Evolutionary conservation across 92 coral and sea anemone species (phyloP).

Genomic region (Epizoanthus rinbou): DNA sequence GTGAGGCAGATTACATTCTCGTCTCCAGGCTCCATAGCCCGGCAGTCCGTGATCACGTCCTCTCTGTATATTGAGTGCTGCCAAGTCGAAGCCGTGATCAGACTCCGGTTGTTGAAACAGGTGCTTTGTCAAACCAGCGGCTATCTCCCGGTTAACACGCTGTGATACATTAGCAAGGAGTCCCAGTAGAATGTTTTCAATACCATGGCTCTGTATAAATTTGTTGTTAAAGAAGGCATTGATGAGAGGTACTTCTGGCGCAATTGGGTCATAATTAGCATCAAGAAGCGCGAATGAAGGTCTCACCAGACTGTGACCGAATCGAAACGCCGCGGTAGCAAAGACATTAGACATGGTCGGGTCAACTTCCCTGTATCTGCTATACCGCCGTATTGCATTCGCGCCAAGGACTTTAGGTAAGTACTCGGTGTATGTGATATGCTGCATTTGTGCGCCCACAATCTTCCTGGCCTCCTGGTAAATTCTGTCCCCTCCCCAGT

Average conservation of each 20-base stretch:
- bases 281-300: slow-evolving; percentile 79
- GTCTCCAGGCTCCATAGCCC: slow-evolving; percentile 98
- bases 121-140: slow-evolving; percentile 87
- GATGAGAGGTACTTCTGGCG: slow-evolving; percentile 77
- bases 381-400: slow-evolving; percentile 65
- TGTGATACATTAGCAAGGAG: slow-evolving; percentile 87
- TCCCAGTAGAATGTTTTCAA: slow-evolving; percentile 91
- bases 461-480: slow-evolving; percentile 94
- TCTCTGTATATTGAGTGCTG: slow-evolving; percentile 95
- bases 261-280: slow-evolving; percentile 84
- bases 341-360: slow-evolving; percentile 85
- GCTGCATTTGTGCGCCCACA: slow-evolving; percentile 91
- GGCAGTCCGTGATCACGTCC: slow-evolving; percentile 98
- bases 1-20: slow-evolving; percentile 87
- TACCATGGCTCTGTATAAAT: slow-evolving; percentile 77
- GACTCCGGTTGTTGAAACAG: slow-evolving; percentile 97
- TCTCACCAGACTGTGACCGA: slow-evolving; percentile 92
- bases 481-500: slow-evolving; percentile 79
- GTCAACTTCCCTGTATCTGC: slow-evolving; percentile 77
- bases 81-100: slow-evolving; percentile 92
- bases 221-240: slow-evolving; percentile 92
- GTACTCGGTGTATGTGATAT: slow-evolving; percentile 84
- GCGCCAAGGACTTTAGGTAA: slow-evolving; percentile 86
- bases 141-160: slow-evolving; percentile 70
- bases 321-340: slow-evolving; percentile 93